phyloP scores from a whole-genome alignment of 2,113 vertebrate genomes.

The Megaptera novaeangliae region DNA sequence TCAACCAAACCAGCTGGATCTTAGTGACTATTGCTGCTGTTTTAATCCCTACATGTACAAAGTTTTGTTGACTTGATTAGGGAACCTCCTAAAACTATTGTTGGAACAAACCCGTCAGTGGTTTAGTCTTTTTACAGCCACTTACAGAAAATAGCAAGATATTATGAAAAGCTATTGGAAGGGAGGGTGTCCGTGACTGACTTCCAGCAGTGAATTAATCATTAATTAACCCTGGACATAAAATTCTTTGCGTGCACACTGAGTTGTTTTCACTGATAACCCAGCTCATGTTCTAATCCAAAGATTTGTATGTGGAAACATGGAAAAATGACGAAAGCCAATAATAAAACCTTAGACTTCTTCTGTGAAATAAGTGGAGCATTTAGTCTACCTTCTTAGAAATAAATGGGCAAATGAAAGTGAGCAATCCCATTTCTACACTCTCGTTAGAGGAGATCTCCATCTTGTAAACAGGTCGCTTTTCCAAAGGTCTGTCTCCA shows the following conservation, averaged over 20 bases:
- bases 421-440: background rate
- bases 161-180: conserved; percentile 58
- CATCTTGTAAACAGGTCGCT: background rate
- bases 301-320: background rate
- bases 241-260: background rate
- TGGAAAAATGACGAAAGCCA: background rate
- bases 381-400: background rate
- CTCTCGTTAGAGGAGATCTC: background rate
- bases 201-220: conserved; percentile 39
- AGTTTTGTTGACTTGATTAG: background rate
- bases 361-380: background rate
- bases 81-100: background rate
- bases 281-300: background rate
- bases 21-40: background rate
- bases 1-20: background rate
- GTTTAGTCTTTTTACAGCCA: background rate
- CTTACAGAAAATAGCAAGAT: conserved; percentile 15
- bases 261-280: background rate
- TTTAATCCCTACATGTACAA: background rate
- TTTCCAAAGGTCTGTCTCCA: background rate
- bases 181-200: conserved; percentile 49
- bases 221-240: background rate
- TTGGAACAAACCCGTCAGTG: background rate
- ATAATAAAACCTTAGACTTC: background rate
- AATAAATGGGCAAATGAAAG: background rate